These are phyloP conservation scores for Pachliopta kotzebuea DNA, from an alignment of 2,888 invertebrate species.

Conservation along the genomic window DNA sequence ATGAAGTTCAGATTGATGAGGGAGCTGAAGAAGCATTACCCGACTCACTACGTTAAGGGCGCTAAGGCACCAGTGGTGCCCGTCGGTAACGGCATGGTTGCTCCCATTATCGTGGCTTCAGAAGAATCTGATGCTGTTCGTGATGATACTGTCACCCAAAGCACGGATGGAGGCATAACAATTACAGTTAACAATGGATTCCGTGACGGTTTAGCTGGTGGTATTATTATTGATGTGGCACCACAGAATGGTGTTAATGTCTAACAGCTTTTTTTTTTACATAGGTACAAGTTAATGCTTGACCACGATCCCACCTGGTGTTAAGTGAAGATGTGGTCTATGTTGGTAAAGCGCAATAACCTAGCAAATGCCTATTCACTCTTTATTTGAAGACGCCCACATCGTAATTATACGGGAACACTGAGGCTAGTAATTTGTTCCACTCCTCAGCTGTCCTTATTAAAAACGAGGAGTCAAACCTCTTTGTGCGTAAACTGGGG, in stretches of 20 bases:
- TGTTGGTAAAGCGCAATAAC: too few relatives aligned
- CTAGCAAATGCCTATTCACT: too few relatives aligned
- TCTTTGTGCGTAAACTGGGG: too few relatives aligned
- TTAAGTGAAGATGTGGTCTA: too few relatives aligned
- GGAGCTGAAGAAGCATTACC: constrained; percentile 70
- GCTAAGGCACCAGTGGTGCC: constrained; percentile 23
- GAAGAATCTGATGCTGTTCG: constrained; percentile 15
- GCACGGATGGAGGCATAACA: constrained; percentile 46
- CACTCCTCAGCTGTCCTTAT: too few relatives aligned
- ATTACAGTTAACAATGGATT: constrained; percentile 46
- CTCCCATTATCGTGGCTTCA: constrained; percentile 24
- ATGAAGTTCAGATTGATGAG: constrained; percentile 61
- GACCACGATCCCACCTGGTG: too few relatives aligned
- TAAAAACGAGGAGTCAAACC: too few relatives aligned
- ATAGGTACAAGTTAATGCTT: too few relatives aligned
- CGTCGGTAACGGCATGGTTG: constrained; percentile 19
- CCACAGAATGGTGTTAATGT: constrained; percentile 37
- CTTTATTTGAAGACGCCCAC: too few relatives aligned
- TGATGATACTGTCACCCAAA: constrained; percentile 28
- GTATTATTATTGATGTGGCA: constrained; percentile 60
- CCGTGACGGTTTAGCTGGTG: constrained; percentile 53
- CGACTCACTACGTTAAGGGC: constrained; percentile 57
- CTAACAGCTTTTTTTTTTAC: too few relatives aligned
- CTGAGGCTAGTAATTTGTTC: too few relatives aligned
- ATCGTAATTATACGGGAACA: too few relatives aligned